Base-by-base conservation (phyloP, 35 echinoderm and acorn worm species). In the Apostichopus japonicus region DNA sequence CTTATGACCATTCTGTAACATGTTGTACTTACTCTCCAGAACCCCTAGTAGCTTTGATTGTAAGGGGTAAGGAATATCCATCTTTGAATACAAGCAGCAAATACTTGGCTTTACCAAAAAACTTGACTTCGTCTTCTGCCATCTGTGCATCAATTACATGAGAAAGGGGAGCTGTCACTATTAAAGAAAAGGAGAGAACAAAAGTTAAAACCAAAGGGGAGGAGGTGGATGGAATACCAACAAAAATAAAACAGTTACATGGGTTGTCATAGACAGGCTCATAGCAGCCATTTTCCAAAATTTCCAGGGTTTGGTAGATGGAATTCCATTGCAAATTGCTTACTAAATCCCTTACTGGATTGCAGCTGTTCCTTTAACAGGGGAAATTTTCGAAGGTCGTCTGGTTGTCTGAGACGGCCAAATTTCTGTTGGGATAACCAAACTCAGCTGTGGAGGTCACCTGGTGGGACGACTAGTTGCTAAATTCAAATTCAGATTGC, bases 101-200 rank as follows among this genome's bases (percentile, higher is more conserved):
- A 6, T 91, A 73, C 57, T 81, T 92, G 54, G 90, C 93, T 54
- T 65, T 94, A 25, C 93, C 90, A 23, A 94, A 91, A 89, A 92
- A 94, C 58, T 78, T 54, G 84, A 93, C 73, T 24, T 93, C 86
- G n/a, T 93, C 92, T 44, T 90, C 88, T 11, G 27, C 73, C 33
- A 90, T 56, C 10, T 56, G 72, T 24, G 77, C 73, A 56, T 90
- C 88, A 90, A 56, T 90, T 56, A 90, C 88, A 56, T 90, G 88
- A 55, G 88, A 90, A 52, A 90, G 88, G 70, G 72, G 56, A 53
- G 88, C 88, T 7, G 88, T 90, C 71, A 90, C 88, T 90, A 16
- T 13, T 15, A 11, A 90, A 52, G 56, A 78, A 14, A 53, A 27
- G 75, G 6, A 54, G 17, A 53, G 5, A 53, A 75, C 6, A 90